phyloP scores from a whole-genome alignment of 1,140 invertebrate genomes.

The Drosophila pseudoobscura region DNA sequence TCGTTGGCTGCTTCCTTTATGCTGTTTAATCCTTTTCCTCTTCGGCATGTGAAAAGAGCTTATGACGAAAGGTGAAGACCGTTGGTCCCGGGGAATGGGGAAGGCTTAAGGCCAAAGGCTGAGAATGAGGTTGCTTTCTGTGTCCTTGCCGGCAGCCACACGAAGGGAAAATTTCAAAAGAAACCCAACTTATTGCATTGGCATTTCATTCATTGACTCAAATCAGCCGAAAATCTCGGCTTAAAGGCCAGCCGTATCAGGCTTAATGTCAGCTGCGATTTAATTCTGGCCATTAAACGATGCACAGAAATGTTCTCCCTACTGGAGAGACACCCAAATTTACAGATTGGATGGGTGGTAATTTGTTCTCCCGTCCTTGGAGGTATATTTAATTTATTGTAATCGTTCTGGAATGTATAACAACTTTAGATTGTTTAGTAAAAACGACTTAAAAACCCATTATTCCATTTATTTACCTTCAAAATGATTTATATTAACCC shows the following conservation, averaged over 20 bases:
- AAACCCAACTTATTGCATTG: conserved; percentile 1
- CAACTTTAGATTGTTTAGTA: too few species aligned
- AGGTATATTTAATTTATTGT: too few species aligned
- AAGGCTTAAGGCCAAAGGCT: neutral
- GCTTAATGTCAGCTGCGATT: too few species aligned
- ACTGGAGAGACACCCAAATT: too few species aligned
- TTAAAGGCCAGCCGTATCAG: neutral
- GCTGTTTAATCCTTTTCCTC: conserved; percentile 52
- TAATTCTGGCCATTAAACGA: neutral
- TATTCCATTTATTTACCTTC: too few species aligned
- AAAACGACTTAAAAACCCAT: too few species aligned
- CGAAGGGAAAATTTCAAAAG: conserved; percentile 22
- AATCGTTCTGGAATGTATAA: too few species aligned
- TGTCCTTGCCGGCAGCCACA: neutral
- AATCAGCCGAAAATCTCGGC: conserved; percentile 8
- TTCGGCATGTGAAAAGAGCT: conserved; percentile 18
- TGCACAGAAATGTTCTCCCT: too few species aligned
- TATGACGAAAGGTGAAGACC: neutral
- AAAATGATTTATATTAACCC: too few species aligned
- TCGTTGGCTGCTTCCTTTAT: conserved; percentile 36
- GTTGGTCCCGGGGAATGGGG: neutral
- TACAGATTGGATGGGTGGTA: too few species aligned
- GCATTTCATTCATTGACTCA: conserved; percentile 5
- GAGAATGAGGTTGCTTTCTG: conserved; percentile 7
- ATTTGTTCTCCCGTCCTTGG: too few species aligned